These are phyloP conservation scores for Sebastes matsubarae DNA, from an alignment of 2,797 vertebrate genomes.

Conservation along the genomic window DNA sequence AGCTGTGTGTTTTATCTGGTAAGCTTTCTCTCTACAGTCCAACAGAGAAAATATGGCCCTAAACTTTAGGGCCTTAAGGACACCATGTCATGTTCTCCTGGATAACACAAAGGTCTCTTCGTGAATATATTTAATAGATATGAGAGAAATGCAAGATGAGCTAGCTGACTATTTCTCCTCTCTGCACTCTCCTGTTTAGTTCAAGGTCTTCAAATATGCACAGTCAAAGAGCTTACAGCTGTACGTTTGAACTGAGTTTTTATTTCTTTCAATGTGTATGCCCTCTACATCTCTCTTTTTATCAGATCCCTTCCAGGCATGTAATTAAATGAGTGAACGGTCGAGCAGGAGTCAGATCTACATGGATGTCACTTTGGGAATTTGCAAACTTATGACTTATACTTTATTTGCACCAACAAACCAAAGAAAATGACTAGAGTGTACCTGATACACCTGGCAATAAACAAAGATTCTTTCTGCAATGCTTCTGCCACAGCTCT, in stretches of 20 bases:
- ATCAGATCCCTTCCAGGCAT: background rate
- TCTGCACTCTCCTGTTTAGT: background rate
- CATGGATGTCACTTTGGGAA: background rate
- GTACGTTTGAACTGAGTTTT: background rate
- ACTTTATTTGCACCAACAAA: too few relatives aligned
- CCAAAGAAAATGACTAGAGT: too few relatives aligned
- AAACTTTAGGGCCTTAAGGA: background rate
- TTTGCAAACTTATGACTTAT: background rate
- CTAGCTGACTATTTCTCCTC: background rate
- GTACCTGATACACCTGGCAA: too few relatives aligned
- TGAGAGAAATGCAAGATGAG: background rate
- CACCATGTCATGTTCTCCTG: background rate
- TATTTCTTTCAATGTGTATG: background rate
- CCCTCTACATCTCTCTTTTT: background rate
- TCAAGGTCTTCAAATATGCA: background rate
- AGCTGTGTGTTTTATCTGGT: conserved; percentile 19
- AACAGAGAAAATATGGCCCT: background rate
- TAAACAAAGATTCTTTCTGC: background rate
- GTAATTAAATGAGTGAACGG: background rate
- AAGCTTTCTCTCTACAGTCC: background rate
- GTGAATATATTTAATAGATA: background rate
- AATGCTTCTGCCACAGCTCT: background rate
- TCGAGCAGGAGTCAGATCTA: background rate
- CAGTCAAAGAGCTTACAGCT: background rate
- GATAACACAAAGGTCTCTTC: background rate